Evolutionary conservation across 2,888 invertebrate species (phyloP).

Genomic region (Brachynemurus nebulosus): DNA sequence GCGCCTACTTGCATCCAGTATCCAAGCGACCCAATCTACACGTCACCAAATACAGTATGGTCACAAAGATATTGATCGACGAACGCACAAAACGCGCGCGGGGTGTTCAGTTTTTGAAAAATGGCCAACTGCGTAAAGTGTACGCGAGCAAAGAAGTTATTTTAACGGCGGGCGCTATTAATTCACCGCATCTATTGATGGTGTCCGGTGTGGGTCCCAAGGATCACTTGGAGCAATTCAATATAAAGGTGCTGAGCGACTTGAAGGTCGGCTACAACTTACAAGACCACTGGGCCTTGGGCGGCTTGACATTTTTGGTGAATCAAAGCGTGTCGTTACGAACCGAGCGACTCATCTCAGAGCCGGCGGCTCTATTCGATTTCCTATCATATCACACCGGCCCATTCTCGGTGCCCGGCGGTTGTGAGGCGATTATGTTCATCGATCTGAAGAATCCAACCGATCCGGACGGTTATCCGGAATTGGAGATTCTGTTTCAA

Average conservation of each 20-base stretch:
- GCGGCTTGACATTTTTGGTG: conserved; percentile 51
- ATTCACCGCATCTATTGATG: conserved; percentile 69
- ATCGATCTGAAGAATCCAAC: conserved; percentile 43
- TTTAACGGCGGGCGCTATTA: conserved; percentile 48
- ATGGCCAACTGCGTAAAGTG: conserved; percentile 24
- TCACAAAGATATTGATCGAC: conserved; percentile 33
- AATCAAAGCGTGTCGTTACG: conserved; percentile 34
- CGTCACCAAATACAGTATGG: conserved; percentile 36
- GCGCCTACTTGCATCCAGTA: conserved; percentile 36
- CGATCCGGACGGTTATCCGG: conserved; percentile 45
- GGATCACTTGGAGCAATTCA: conserved; percentile 28
- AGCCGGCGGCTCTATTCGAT: conserved; percentile 22
- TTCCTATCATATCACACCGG: conserved; percentile 32
- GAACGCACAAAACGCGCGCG: conserved; percentile 28
- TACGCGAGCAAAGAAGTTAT: conserved; percentile 43
- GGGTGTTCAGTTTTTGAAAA: conserved; percentile 33
- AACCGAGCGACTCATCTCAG: conserved; percentile 24
- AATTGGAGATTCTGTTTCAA: conserved; percentile 49
- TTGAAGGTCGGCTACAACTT: conserved; percentile 38
- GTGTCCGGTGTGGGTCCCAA: conserved; percentile 43
- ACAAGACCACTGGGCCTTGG: conserved; percentile 43
- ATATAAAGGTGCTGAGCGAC: conserved; percentile 34
- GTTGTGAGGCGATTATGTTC: conserved; percentile 52
- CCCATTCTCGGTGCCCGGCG: conserved; percentile 41
- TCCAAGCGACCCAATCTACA: conserved; percentile 36